Percentiles rank a stretch among this genome's conserved stretches.
phyloP scores from a whole-genome alignment of 2,888 invertebrate genomes.

The Embidobia sp. region DNA sequence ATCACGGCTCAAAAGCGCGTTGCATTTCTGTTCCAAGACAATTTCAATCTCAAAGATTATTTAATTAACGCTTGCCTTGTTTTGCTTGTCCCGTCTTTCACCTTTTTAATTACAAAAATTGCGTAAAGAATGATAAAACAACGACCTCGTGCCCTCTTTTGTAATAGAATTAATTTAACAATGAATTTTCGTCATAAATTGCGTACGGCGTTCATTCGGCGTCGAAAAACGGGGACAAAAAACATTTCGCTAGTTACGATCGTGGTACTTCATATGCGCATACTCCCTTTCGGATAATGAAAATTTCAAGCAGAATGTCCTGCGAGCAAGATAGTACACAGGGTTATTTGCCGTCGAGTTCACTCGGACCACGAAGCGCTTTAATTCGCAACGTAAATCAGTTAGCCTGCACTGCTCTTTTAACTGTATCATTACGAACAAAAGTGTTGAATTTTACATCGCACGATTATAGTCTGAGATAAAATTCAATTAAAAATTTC shows the following conservation, averaged over 20 bases:
- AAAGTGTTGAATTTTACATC: slow-evolving; percentile 52
- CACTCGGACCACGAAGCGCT: slow-evolving; percentile 41
- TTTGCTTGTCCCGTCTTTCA: no score
- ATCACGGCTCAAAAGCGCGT: background rate
- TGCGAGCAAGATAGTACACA: slow-evolving; percentile 45
- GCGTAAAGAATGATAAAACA: no score
- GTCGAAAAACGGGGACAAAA: slow-evolving; percentile 8
- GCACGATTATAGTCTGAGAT: slow-evolving; percentile 32
- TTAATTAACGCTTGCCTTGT: no score
- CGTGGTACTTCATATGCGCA: slow-evolving; percentile 42
- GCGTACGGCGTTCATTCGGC: slow-evolving; percentile 16
- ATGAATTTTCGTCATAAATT: slow-evolving; percentile 37
- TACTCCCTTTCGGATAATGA: slow-evolving; percentile 53
- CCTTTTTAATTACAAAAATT: no score
- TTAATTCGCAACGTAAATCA: slow-evolving; percentile 58
- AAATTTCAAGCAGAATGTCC: slow-evolving; percentile 62
- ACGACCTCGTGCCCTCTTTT: no score
- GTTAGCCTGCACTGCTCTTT: slow-evolving; percentile 34
- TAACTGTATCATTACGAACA: slow-evolving; percentile 47
- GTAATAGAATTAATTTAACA: slow-evolving; percentile 27
- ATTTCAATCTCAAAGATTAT: no score
- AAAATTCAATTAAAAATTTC: slow-evolving; percentile 49
- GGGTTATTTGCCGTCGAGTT: slow-evolving; percentile 51
- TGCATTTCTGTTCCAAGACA: no score
- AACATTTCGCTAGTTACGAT: slow-evolving; percentile 46